Base-by-base conservation (phyloP, 2,113 vertebrate genomes). In the Corvus cornix region DNA sequence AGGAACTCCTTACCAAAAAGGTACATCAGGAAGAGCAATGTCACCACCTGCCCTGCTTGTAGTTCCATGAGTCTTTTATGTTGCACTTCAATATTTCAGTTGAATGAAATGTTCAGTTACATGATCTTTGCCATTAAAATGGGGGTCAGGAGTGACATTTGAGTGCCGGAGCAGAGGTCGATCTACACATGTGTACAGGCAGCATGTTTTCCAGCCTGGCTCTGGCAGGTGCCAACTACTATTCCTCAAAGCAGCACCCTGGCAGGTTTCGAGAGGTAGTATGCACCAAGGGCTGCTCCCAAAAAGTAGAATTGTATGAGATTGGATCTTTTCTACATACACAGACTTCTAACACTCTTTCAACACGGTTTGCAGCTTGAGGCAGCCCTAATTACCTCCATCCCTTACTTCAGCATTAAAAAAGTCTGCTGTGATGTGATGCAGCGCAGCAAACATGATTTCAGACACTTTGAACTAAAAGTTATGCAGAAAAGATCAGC, bases 1-100 rank as follows among this genome's bases (percentile, higher is more conserved):
- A 22, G 41, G 84, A 86, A 37, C 63, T 10, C 52, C 11, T 95
- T 18, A 90, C 84, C 35, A 70, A 43, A 80, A 95, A 96, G 97
- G 97, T 97, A 94, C 10, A 1, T 39, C 9, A 2, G 24, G 26
- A 56, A 16, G 21, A 66, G 63, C 27, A 6, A 1, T 48, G 56
- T 30, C 81, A 70, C 43, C 51, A 6, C 27, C 35, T 63, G 62
- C 41, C 33, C n/a, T 1, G 2, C 75, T 37, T 60, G 27, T 30
- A n/a, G 22, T 31, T 51, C 19, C 21, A 18, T 3, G 1, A 41
- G 30, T 16, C 15, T 30, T n/a, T 51, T 41, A 6, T 46, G 13
- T 73, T 22, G 28, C 23, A 3, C 10, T 24, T 55, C 4, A 23
- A 0, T 39, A 15, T 48, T 74, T 60, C 0, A 0, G 30, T 8